These are phyloP conservation scores for Drosophila subquinaria DNA, from an alignment of 2,888 invertebrate genomes.

Conservation along the genomic window DNA sequence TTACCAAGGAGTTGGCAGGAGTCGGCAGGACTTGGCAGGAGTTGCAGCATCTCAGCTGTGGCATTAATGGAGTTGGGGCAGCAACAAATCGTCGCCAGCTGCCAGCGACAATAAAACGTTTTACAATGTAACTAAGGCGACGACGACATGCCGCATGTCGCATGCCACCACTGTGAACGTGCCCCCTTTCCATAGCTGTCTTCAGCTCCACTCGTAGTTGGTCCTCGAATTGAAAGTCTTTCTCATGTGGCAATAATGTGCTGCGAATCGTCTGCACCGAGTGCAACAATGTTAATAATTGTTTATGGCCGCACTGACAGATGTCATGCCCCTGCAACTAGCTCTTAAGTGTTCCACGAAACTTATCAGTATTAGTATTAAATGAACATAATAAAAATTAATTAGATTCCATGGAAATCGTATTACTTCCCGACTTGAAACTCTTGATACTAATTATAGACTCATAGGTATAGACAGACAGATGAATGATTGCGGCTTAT, in stretches of 20 bases:
- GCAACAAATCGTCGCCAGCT: conserved; percentile 78
- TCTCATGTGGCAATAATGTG: conserved; percentile 74
- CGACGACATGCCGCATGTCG: conserved; percentile 46
- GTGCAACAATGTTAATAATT: conserved; percentile 57
- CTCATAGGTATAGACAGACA: neutral
- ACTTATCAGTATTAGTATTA: neutral
- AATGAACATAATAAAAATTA: too few relatives aligned
- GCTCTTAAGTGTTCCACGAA: neutral
- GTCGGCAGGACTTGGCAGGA: conserved; percentile 4
- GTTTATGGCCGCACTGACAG: conserved; percentile 14
- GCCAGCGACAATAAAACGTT: conserved; percentile 76
- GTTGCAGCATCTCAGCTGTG: conserved; percentile 6
- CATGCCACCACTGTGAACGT: conserved; percentile 11
- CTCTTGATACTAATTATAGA: neutral
- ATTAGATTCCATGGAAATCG: neutral
- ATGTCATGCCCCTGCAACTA: neutral
- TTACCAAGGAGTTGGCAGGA: conserved; percentile 2
- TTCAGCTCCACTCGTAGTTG: conserved; percentile 1
- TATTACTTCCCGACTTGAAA: neutral
- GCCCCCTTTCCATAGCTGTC: neutral
- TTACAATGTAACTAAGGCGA: conserved; percentile 78
- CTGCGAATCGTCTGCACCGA: conserved; percentile 55
- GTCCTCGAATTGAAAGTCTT: conserved; percentile 19
- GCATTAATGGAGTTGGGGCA: conserved; percentile 22
- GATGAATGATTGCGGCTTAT: neutral